Evolutionary conservation across 2,113 vertebrate species (phyloP).

Genomic region (Isurus oxyrinchus): DNA sequence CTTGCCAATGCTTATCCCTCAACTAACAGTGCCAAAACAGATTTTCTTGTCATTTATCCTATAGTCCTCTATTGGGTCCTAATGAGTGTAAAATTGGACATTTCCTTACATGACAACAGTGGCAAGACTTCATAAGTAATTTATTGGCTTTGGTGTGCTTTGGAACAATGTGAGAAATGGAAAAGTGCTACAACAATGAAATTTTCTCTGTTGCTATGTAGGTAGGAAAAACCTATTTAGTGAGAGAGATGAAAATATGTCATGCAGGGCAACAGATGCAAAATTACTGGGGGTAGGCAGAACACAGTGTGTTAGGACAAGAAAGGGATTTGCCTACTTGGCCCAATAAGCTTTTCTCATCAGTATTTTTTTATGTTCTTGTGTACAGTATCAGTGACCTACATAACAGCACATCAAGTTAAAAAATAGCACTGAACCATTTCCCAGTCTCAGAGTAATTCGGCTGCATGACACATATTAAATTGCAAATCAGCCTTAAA

Average conservation of each 20-base stretch:
- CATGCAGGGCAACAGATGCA: too few relatives aligned
- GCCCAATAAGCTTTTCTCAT: neutral
- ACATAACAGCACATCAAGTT: neutral
- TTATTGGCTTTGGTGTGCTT: neutral
- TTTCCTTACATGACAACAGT: neutral
- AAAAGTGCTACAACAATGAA: neutral
- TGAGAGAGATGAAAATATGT: neutral
- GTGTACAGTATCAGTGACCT: neutral
- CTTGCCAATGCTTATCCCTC: neutral
- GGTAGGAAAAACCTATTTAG: neutral
- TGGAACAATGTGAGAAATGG: neutral
- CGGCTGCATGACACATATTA: neutral
- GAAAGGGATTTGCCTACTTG: neutral
- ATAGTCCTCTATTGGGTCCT: neutral
- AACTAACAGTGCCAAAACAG: neutral
- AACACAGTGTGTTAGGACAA: neutral
- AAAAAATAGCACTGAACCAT: neutral
- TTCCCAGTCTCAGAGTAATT: neutral
- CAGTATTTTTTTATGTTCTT: neutral
- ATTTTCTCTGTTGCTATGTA: neutral
- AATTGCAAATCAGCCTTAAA: neutral
- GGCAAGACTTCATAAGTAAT: neutral
- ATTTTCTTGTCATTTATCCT: neutral
- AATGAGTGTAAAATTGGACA: neutral
- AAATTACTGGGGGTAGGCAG: neutral